These are phyloP conservation scores for Trileptium ribeirensis DNA, from an alignment of 2,888 invertebrate species.

Conservation along the genomic window DNA sequence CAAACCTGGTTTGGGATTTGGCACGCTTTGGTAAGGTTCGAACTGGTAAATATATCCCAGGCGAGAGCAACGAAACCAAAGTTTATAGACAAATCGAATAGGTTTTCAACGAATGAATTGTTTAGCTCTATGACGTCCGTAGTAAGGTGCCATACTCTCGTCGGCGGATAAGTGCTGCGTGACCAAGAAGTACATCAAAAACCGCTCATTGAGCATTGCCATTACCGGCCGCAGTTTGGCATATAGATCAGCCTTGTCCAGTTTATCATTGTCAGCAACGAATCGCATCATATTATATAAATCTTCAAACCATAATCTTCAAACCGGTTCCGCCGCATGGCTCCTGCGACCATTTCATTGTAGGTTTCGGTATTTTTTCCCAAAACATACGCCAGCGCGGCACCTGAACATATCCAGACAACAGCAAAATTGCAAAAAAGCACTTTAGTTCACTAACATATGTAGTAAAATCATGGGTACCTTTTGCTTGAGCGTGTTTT, in stretches of 20 bases:
- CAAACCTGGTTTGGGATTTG: constrained; percentile 28
- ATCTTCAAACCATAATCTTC: no score
- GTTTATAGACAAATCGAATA: constrained; percentile 47
- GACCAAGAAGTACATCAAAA: constrained; percentile 32
- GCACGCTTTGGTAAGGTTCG: constrained; percentile 45
- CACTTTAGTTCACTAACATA: background rate
- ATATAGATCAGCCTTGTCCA: constrained; percentile 40
- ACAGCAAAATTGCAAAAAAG: background rate
- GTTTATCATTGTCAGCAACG: constrained; percentile 32
- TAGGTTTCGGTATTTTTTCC: background rate
- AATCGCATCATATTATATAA: background rate
- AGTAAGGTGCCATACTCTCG: constrained; percentile 48
- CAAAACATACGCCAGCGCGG: background rate
- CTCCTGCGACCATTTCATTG: constrained; percentile 7
- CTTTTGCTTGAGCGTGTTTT: background rate
- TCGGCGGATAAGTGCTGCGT: constrained; percentile 39
- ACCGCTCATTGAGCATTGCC: constrained; percentile 36
- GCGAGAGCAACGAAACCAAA: constrained; percentile 43
- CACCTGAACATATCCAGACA: background rate
- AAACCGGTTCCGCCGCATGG: constrained; percentile 10
- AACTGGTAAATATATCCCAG: constrained; percentile 46
- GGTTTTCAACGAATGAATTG: constrained; percentile 47
- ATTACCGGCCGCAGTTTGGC: constrained; percentile 40
- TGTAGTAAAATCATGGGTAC: background rate
- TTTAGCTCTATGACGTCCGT: constrained; percentile 46